phyloP scores from a whole-genome alignment of 2,797 vertebrate species.

The Gypaetus barbatus region DNA sequence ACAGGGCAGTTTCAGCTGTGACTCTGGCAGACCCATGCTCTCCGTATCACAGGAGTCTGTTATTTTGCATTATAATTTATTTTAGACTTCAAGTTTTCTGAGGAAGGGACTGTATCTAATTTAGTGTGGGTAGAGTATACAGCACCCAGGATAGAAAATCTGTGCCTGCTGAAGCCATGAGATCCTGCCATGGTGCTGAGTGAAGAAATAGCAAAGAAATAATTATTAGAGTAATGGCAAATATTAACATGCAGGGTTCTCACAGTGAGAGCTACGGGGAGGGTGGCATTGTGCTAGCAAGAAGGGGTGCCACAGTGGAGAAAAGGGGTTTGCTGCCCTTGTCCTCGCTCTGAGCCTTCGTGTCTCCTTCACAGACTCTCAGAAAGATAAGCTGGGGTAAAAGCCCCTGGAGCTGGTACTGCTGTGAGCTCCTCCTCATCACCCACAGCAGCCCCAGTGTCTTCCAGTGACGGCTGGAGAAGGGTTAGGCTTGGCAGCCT shows the following conservation, averaged over 20 bases:
- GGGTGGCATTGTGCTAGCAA: neutral
- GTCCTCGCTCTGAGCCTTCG: neutral
- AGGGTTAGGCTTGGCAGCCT: neutral
- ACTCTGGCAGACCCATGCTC: neutral
- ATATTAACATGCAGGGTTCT: neutral
- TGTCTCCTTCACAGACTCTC: neutral
- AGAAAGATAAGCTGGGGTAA: neutral
- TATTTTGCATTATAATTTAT: neutral
- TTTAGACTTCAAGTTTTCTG: neutral
- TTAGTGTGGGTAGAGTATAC: neutral
- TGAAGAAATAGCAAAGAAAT: neutral
- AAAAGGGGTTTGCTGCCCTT: neutral
- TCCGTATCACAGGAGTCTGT: neutral
- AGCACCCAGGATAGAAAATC: neutral
- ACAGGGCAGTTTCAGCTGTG: neutral
- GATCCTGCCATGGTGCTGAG: neutral
- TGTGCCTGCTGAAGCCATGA: neutral
- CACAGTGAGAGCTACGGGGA: fast-evolving
- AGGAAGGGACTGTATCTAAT: neutral
- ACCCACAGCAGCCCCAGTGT: neutral
- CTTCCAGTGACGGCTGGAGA: fast-evolving
- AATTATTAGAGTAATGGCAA: neutral
- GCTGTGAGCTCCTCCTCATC: neutral
- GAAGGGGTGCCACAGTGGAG: neutral
- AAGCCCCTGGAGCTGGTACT: no score